phyloP scores from a whole-genome alignment of 2,888 invertebrate species.

The Phrixothrix hirtus region DNA sequence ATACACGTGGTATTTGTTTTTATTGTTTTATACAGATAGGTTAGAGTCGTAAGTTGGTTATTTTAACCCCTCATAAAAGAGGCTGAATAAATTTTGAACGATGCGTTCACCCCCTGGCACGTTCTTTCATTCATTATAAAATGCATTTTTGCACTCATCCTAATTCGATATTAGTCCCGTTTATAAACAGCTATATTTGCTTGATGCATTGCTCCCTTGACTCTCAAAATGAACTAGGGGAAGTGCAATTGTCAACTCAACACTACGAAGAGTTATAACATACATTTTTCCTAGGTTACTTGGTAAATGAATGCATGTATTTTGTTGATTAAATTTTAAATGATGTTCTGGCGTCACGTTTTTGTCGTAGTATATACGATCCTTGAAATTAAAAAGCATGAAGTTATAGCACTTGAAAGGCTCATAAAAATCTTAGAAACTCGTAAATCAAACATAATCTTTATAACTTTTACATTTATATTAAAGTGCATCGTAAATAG shows the following conservation, averaged over 20 bases:
- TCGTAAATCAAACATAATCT: conserved; percentile 21
- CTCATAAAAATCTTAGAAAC: conserved; percentile 22
- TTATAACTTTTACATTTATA: conserved; percentile 27
- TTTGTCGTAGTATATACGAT: conserved; percentile 13
- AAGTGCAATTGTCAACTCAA: conserved; percentile 55
- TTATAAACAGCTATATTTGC: conserved; percentile 46
- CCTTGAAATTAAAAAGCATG: conserved; percentile 9
- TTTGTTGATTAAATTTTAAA: conserved; percentile 51
- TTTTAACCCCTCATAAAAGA: conserved; percentile 5
- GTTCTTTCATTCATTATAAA: conserved; percentile 34
- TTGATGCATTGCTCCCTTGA: conserved; percentile 52
- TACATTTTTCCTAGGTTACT: conserved; percentile 53
- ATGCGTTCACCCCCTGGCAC: conserved; percentile 14
- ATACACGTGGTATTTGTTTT: no score
- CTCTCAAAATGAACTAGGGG: conserved; percentile 45
- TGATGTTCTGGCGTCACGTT: conserved; percentile 22
- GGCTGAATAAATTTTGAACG: conserved; percentile 4
- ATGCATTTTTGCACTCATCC: conserved; percentile 37
- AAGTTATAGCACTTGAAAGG: conserved; percentile 10
- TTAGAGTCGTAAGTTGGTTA: conserved; percentile 9
- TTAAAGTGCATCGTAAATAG: conserved; percentile 25
- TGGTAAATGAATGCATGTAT: conserved; percentile 44
- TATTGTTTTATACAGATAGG: background rate
- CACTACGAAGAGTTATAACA: conserved; percentile 53
- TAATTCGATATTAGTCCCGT: conserved; percentile 46